These are phyloP conservation scores for Eulemur coronatus DNA, from an alignment of 2,797 vertebrate species.

Conservation along the genomic window DNA sequence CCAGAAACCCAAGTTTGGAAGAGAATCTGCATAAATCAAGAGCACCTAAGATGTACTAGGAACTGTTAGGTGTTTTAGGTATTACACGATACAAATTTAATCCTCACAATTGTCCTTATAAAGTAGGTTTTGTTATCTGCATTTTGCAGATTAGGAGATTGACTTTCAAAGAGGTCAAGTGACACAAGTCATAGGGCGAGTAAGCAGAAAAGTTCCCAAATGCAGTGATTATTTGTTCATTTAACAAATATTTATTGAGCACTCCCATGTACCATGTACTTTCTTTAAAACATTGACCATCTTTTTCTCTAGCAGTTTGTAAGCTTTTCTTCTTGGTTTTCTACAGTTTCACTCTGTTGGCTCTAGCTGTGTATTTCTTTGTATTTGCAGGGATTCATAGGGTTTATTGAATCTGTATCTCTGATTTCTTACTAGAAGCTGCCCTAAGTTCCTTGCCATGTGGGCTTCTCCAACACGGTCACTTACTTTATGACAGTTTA, in stretches of 20 bases:
- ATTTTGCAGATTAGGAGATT: neutral
- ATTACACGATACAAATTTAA: neutral
- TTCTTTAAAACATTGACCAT: neutral
- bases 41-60: neutral
- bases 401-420: neutral
- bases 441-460: neutral
- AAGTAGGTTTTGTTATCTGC: neutral
- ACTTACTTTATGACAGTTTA: neutral
- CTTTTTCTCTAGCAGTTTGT: neutral
- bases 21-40: neutral
- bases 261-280: neutral
- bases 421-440: conserved; percentile 30
- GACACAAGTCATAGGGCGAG: neutral
- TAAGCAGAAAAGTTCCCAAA: neutral
- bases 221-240: neutral
- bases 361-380: neutral
- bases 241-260: neutral
- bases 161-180: conserved; percentile 26
- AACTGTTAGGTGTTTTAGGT: neutral
- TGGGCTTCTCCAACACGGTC: neutral
- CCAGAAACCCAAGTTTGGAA: conserved; percentile 2
- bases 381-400: neutral
- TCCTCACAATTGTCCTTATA: neutral
- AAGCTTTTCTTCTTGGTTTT: neutral
- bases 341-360: neutral